A percentile compares a stretch with the other conserved stretches of the same genome.
phyloP scores from a whole-genome alignment of 2,888 invertebrate genomes.

The Abrostola triplasia region DNA sequence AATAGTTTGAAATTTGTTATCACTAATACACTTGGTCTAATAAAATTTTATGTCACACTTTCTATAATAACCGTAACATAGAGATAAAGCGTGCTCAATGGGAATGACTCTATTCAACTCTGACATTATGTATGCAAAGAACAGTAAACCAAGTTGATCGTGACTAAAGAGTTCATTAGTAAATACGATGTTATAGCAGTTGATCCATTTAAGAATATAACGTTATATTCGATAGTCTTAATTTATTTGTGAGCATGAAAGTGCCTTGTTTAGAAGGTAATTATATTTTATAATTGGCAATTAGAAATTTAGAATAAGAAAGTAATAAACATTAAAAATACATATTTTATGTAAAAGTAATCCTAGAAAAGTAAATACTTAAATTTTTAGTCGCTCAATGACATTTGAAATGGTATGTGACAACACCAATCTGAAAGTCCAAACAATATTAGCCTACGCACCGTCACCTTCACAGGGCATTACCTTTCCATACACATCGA shows the following conservation, averaged over 20 bases:
- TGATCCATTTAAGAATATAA: constrained; percentile 37
- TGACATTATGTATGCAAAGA: constrained; percentile 45
- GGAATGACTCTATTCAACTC: constrained; percentile 62
- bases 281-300: neutral
- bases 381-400: neutral
- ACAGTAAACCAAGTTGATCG: constrained; percentile 42
- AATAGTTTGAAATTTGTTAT: constrained; percentile 60
- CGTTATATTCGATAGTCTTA: constrained; percentile 14
- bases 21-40: constrained; percentile 63
- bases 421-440: neutral
- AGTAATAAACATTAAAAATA: neutral
- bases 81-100: constrained; percentile 62
- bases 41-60: constrained; percentile 74
- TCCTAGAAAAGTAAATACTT: neutral
- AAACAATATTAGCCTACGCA: constrained; percentile 25
- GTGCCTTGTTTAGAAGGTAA: neutral
- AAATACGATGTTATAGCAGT: constrained; percentile 25
- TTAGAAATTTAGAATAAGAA: neutral
- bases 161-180: constrained; percentile 50
- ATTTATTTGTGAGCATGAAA: neutral
- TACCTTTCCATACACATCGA: constrained; percentile 19
- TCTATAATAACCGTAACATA: constrained; percentile 67
- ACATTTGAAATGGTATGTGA: neutral
- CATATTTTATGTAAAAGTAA: neutral
- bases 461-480: constrained; percentile 4